These are phyloP conservation scores for Itoplectis maculator DNA, from an alignment of 2,888 invertebrate species.

Conservation along the genomic window DNA sequence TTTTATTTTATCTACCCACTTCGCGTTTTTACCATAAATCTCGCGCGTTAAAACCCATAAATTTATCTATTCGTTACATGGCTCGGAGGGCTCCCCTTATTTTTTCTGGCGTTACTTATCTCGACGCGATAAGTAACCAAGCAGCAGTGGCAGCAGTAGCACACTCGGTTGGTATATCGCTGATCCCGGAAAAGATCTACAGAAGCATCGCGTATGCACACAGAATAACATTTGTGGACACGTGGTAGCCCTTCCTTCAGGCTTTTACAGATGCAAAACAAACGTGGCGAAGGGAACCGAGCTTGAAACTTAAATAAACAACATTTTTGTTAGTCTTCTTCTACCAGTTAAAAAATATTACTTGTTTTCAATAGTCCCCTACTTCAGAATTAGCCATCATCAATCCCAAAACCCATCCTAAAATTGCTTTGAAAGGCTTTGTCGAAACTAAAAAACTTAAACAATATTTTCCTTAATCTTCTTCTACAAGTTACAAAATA, in stretches of 20 bases:
- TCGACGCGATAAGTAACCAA: slow-evolving; percentile 54
- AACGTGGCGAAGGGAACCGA: neutral
- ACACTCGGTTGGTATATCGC: too few relatives aligned
- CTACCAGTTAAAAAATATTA: neutral
- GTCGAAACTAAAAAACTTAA: neutral
- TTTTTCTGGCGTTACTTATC: slow-evolving; percentile 45
- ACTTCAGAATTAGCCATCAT: neutral
- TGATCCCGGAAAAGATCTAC: neutral
- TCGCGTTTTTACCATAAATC: slow-evolving; percentile 54
- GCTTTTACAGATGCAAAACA: neutral
- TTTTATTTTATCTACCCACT: slow-evolving; percentile 54
- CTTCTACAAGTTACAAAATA: neutral
- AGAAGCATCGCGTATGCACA: slow-evolving; percentile 23
- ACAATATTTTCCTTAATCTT: neutral
- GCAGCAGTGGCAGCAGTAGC: neutral
- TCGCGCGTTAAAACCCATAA: slow-evolving; percentile 50
- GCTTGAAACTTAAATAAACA: neutral
- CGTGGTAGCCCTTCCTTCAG: neutral
- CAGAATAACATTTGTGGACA: neutral
- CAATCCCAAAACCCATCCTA: too few relatives aligned
- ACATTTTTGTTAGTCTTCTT: neutral
- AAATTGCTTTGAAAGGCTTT: too few relatives aligned
- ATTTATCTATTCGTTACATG: slow-evolving; percentile 41
- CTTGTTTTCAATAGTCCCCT: neutral
- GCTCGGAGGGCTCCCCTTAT: neutral